phyloP scores from a whole-genome alignment of 2,888 invertebrate species.

The Bellardia bayeri region DNA sequence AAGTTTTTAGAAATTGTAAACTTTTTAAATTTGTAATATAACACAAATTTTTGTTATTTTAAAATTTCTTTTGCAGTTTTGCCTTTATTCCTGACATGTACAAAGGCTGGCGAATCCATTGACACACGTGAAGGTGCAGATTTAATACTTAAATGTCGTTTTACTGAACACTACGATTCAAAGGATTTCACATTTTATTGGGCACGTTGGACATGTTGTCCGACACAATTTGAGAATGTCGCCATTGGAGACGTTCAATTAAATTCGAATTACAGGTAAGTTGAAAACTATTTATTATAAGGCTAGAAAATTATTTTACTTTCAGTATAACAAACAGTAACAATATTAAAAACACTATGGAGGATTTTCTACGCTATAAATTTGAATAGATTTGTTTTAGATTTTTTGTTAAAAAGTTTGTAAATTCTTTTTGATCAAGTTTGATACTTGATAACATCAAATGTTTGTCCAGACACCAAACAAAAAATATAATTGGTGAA shows the following conservation, averaged over 20 bases:
- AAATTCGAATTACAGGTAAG: slow-evolving; percentile 93
- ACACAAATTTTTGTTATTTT: slow-evolving; percentile 24
- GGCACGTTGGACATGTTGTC: slow-evolving; percentile 90
- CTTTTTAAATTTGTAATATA: slow-evolving; percentile 32
- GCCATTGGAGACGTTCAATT: slow-evolving; percentile 93
- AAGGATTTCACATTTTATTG: slow-evolving; percentile 94
- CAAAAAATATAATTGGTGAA: no score
- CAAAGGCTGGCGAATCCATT: slow-evolving; percentile 83
- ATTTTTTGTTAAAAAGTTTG: no score
- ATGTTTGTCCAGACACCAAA: no score
- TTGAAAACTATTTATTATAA: slow-evolving; percentile 28
- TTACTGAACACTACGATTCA: slow-evolving; percentile 88
- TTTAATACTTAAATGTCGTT: slow-evolving; percentile 93
- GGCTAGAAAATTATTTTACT: no score
- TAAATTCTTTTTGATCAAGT: no score
- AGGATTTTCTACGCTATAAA: background rate
- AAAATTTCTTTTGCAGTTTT: slow-evolving; percentile 69
- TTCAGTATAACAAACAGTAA: no score
- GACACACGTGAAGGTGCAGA: slow-evolving; percentile 95
- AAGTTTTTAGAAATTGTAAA: slow-evolving; percentile 27
- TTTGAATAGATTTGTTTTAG: no score
- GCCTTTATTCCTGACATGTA: slow-evolving; percentile 27
- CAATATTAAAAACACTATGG: no score
- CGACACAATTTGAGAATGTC: slow-evolving; percentile 94
- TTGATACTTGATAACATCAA: no score